Base-by-base conservation (phyloP, 2,888 invertebrate genomes). In the Odontocolon sp. region DNA sequence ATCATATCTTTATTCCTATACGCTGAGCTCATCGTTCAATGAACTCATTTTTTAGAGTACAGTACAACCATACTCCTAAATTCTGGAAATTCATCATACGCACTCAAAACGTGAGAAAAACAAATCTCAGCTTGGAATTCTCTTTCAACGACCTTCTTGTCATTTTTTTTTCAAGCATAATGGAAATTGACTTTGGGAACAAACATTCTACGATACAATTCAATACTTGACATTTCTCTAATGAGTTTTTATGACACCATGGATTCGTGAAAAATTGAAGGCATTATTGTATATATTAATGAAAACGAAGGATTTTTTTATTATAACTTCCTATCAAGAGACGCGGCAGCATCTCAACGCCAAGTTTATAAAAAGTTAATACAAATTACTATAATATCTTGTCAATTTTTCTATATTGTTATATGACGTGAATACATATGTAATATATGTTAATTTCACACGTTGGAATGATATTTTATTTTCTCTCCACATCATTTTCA, bases 81-180 rank as follows among this genome's bases (percentile, higher is more conserved):
- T 71, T 63, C 56, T 36, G 23, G n/a, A 57, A 64, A 71, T 47
- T 38, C 21, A 4, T 14, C 26, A 56, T 71, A n/a, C n/a, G n/a
- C 40, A 38, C 47, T 50, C 14, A 23, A 42, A 11, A 11, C 64
- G 47, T 71, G 56, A 38, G 47, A 71, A 64, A 66, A 23, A 57
- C 42, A 31, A 59, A 72, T 61, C 8, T 11, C 14, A 5, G 3
- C 26, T 6, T 40, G 56, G 11, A 8, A 28, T 33, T 6, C 6
- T 54, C n/a, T 33, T n/a, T 36, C 11, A 16, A 18, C 54, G n/a
- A 26, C 1, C 21, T 36, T 50, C 23, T 23, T 11, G 6, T 4
- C 14, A 31, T 23, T 2, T 11, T 47, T 36, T 47, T n/a, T 21
- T 8, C 36, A 23, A 52, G 40, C 52, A 26, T 28, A 11, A 66